These are phyloP conservation scores for Drosophila fuyamai DNA, from an alignment of 1,140 invertebrate species.

Conservation along the genomic window DNA sequence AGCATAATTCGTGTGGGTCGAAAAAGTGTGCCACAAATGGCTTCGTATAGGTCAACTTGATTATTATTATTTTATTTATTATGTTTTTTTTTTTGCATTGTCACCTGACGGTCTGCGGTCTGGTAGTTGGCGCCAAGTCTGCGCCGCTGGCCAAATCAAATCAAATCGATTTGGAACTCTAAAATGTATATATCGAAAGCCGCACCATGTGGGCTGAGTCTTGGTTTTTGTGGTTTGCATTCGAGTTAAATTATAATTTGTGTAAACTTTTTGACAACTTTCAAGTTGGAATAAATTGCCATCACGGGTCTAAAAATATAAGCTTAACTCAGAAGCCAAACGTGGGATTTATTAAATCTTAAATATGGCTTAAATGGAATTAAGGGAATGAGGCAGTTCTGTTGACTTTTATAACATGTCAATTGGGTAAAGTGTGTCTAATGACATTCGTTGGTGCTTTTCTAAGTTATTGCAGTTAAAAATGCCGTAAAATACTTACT, in stretches of 20 bases:
- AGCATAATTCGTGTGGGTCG: conserved; percentile 55
- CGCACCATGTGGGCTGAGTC: conserved; percentile 58
- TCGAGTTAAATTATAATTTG: conserved; percentile 75
- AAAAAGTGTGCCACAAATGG: conserved; percentile 68
- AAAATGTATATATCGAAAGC: conserved; percentile 40
- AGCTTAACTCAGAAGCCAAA: conserved; percentile 58
- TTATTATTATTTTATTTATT: conserved; percentile 39
- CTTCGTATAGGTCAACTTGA: conserved; percentile 40
- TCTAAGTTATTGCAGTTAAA: no score
- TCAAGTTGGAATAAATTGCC: conserved; percentile 56
- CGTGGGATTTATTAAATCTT: conserved; percentile 4
- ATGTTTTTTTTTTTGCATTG: conserved; percentile 48
- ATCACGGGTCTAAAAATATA: conserved; percentile 73
- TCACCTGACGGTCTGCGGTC: conserved; percentile 52
- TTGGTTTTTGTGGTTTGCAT: conserved; percentile 61
- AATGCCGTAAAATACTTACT: no score
- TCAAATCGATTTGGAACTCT: conserved; percentile 65
- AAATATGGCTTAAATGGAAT: conserved; percentile 7
- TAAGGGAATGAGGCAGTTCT: conserved; percentile 3
- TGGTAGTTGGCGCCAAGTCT: conserved; percentile 64
- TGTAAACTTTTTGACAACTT: conserved; percentile 70
- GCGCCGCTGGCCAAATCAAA: conserved; percentile 67
- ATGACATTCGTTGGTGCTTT: background rate
- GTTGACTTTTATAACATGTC: conserved; percentile 5
- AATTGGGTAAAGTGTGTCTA: background rate